Conservation (phyloP, 2,888 invertebrate species). For the Cabera pusaria region DNA sequence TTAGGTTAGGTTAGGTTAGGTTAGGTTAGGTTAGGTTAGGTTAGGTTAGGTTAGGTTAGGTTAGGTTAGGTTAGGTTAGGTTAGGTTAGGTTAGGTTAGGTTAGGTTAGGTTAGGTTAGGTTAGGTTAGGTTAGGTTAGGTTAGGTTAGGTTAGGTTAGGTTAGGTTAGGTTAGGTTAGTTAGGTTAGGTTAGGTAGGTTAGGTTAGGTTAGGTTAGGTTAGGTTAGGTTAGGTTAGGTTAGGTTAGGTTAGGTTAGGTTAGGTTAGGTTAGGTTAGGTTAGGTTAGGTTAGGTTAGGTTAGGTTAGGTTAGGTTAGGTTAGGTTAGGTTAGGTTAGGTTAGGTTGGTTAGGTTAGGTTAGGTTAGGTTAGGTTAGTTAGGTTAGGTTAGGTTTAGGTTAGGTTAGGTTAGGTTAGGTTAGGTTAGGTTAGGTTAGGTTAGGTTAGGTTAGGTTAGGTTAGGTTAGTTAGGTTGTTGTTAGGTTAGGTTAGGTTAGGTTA, state of each 20-base stretch:
- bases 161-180: conserved; percentile 22
- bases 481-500: conserved; percentile 21
- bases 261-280: conserved; percentile 24
- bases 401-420: conserved; percentile 27
- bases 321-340: conserved; percentile 14
- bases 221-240: conserved; percentile 30
- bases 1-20: conserved; percentile 35
- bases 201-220: too few species aligned
- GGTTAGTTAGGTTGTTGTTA: conserved; percentile 26
- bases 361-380: conserved; percentile 26
- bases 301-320: conserved; percentile 29
- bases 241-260: conserved; percentile 26
- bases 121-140: conserved; percentile 36
- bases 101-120: conserved; percentile 32
- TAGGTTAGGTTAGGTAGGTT: conserved; percentile 7
- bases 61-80: conserved; percentile 35
- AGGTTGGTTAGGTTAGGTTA: too few species aligned
- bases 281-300: conserved; percentile 32
- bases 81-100: conserved; percentile 35
- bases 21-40: conserved; percentile 34
- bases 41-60: conserved; percentile 37
- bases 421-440: conserved; percentile 26
- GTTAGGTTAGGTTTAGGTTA: too few species aligned
- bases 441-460: conserved; percentile 31
- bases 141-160: conserved; percentile 35